These are phyloP conservation scores for Ophiodon elongatus DNA, from an alignment of 2,113 vertebrate genomes.

Conservation along the genomic window DNA sequence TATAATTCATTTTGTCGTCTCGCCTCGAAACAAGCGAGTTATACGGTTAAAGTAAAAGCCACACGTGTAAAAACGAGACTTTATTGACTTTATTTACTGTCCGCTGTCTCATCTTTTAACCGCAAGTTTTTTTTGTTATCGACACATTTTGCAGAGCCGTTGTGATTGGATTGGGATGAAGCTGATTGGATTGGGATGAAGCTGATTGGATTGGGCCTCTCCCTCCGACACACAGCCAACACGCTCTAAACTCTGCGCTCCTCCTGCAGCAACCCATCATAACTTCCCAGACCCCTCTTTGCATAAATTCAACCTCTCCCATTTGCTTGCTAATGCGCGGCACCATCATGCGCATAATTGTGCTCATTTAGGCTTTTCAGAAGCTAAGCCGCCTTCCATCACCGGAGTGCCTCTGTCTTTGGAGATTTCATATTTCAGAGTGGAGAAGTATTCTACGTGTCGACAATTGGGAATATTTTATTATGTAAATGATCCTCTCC, in stretches of 20 bases:
- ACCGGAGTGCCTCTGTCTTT: constrained; percentile 31
- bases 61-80: too few species aligned
- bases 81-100: too few species aligned
- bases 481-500: constrained; percentile 60
- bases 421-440: constrained; percentile 36
- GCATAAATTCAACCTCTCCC: constrained; percentile 44
- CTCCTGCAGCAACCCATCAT: constrained; percentile 24
- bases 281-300: constrained; percentile 34
- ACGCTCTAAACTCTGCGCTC: constrained; percentile 4
- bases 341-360: constrained; percentile 49
- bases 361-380: constrained; percentile 51
- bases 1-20: not conserved
- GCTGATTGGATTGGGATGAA: constrained; percentile 27
- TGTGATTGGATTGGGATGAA: constrained; percentile 11
- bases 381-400: constrained; percentile 32
- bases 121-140: not conserved
- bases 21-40: not conserved
- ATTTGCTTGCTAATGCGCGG: constrained; percentile 51
- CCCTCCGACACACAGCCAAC: constrained; percentile 22
- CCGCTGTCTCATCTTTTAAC: not conserved
- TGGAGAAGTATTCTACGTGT: constrained; percentile 30
- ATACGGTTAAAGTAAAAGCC: not conserved
- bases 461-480: constrained; percentile 46
- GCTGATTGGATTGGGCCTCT: constrained; percentile 9
- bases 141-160: not conserved